Evolutionary conservation across 2,888 invertebrate species (phyloP).

Genomic region (Orthosia gothica): DNA sequence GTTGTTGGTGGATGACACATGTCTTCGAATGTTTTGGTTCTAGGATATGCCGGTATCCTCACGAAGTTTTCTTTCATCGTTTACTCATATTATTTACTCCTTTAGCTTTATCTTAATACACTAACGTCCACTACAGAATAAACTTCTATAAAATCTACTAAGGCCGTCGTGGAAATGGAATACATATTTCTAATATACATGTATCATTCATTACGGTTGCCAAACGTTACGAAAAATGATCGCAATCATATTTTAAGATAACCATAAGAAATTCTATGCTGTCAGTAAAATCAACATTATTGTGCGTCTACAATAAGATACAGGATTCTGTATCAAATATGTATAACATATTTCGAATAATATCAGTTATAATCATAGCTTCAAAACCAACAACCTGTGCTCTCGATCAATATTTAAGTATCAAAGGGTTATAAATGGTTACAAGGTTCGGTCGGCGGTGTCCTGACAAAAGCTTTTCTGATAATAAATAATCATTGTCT

Average conservation of each 20-base stretch:
- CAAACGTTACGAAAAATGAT: too few relatives aligned
- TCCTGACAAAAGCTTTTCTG: conserved; percentile 80
- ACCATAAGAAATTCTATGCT: too few relatives aligned
- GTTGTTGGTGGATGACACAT: too few relatives aligned
- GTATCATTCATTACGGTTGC: not conserved
- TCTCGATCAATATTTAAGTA: conserved; percentile 73
- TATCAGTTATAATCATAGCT: conserved; percentile 43
- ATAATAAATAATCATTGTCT: conserved; percentile 86
- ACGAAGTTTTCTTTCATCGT: too few relatives aligned
- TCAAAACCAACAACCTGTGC: conserved; percentile 70
- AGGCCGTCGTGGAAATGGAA: not conserved
- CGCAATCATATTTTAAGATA: too few relatives aligned
- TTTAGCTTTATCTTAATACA: too few relatives aligned
- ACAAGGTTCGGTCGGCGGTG: conserved; percentile 72
- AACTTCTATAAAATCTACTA: not conserved
- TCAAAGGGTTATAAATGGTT: conserved; percentile 80
- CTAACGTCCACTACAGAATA: not conserved
- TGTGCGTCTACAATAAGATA: not conserved
- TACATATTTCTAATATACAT: not conserved
- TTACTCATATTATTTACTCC: too few relatives aligned
- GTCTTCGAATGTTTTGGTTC: too few relatives aligned
- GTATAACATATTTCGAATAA: conserved; percentile 1
- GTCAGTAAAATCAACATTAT: not conserved
- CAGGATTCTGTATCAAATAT: not conserved
- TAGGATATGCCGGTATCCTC: too few relatives aligned